A percentile compares a stretch with the other conserved stretches of the same genome.
Evolutionary conservation across 2,113 vertebrate species (phyloP).

Genomic region (Theristicus caerulescens): DNA sequence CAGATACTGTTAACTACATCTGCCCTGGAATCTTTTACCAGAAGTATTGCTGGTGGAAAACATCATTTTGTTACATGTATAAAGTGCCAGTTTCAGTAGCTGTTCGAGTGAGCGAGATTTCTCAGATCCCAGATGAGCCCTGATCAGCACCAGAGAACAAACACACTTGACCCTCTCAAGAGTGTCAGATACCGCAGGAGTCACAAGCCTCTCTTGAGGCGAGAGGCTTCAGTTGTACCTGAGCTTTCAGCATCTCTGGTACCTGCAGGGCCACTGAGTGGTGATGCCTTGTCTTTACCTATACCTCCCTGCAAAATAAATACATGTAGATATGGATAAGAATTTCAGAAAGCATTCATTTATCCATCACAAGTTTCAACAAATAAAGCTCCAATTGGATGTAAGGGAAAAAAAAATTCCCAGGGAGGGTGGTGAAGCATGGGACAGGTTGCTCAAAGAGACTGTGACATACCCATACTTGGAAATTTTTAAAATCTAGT

Average conservation of each 20-base stretch:
- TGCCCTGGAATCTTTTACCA: neutral
- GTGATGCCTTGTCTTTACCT: neutral
- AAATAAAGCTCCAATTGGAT: neutral
- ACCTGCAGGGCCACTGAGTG: neutral
- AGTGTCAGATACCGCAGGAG: accelerated
- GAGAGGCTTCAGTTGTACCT: neutral
- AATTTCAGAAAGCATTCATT: neutral
- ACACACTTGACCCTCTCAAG: neutral
- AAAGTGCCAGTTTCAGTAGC: neutral
- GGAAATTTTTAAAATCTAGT: neutral
- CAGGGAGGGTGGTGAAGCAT: neutral
- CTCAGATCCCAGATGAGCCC: neutral
- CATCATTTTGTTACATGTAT: neutral
- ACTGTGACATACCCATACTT: neutral
- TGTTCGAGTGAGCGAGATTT: accelerated
- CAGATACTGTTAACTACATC: neutral
- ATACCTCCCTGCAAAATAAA: neutral
- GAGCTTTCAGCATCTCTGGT: neutral
- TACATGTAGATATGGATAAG: neutral
- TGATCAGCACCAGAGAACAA: neutral
- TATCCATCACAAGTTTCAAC: neutral
- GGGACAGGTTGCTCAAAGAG: neutral
- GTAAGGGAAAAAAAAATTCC: neutral
- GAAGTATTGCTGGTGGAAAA: neutral
- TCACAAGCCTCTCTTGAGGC: neutral